Evolutionary conservation across 1,140 invertebrate species (phyloP).

Genomic region (Phortica variegata): DNA sequence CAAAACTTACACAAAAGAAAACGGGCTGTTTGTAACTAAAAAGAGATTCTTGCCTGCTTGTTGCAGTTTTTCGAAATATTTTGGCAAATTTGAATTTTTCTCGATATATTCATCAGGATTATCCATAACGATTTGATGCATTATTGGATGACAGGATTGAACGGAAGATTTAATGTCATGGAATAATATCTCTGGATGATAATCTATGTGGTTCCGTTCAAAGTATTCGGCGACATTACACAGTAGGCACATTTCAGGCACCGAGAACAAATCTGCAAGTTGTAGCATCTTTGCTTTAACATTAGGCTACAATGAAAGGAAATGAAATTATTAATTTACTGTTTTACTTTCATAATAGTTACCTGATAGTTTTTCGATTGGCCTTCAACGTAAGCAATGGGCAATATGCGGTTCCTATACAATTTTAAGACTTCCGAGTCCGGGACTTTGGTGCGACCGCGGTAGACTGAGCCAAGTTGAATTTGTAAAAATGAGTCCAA

Average conservation of each 20-base stretch:
- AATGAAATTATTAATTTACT: slow-evolving; percentile 29
- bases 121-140: slow-evolving; percentile 83
- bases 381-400: slow-evolving; percentile 78
- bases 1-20: slow-evolving; percentile 88
- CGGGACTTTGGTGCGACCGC: slow-evolving; percentile 76
- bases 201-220: slow-evolving; percentile 84
- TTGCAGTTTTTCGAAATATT: slow-evolving; percentile 76
- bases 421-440: slow-evolving; percentile 83
- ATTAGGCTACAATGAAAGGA: slow-evolving; percentile 61
- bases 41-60: slow-evolving; percentile 85
- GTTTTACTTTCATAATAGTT: background rate
- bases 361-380: slow-evolving; percentile 59
- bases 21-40: slow-evolving; percentile 95
- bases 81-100: slow-evolving; percentile 71
- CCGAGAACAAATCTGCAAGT: slow-evolving; percentile 93
- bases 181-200: slow-evolving; percentile 94
- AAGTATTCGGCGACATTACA: slow-evolving; percentile 95
- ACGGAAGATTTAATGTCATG: slow-evolving; percentile 92
- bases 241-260: slow-evolving; percentile 92
- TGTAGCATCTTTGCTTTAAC: slow-evolving; percentile 86
- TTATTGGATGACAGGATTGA: slow-evolving; percentile 83
- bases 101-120: slow-evolving; percentile 81
- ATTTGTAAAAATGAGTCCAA: slow-evolving; percentile 96
- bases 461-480: slow-evolving; percentile 92
- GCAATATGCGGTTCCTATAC: slow-evolving; percentile 84